These are phyloP conservation scores for Alectura lathami DNA, from an alignment of 2,113 vertebrate species.

Conservation along the genomic window DNA sequence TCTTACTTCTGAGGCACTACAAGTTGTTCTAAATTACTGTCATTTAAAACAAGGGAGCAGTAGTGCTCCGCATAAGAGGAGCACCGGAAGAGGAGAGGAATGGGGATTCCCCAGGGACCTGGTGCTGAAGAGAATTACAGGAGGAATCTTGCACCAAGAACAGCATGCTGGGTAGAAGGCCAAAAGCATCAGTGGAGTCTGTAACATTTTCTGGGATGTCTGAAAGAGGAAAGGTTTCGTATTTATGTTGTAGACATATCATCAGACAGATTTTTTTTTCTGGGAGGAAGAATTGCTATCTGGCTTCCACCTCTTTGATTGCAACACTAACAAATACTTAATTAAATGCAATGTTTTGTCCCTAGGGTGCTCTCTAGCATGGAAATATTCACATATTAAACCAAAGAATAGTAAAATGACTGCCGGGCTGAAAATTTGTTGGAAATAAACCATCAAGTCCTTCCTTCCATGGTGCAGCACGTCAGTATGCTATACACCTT, in stretches of 20 bases:
- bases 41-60: neutral
- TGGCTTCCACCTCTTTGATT: neutral
- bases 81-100: neutral
- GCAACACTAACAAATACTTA: neutral
- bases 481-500: neutral
- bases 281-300: neutral
- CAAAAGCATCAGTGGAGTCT: neutral
- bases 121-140: neutral
- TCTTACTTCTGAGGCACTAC: neutral
- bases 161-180: fast-evolving
- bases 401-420: neutral
- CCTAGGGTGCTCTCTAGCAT: neutral
- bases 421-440: neutral
- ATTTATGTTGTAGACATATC: neutral
- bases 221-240: neutral
- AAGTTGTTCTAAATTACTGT: neutral
- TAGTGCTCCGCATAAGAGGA: neutral
- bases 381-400: neutral
- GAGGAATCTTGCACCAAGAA: neutral
- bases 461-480: neutral
- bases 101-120: neutral
- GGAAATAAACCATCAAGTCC: neutral
- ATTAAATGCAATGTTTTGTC: neutral
- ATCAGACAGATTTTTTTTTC: neutral
- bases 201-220: neutral